These are phyloP conservation scores for Anser brachyrhynchus DNA, from an alignment of 2,113 vertebrate genomes.

Conservation along the genomic window DNA sequence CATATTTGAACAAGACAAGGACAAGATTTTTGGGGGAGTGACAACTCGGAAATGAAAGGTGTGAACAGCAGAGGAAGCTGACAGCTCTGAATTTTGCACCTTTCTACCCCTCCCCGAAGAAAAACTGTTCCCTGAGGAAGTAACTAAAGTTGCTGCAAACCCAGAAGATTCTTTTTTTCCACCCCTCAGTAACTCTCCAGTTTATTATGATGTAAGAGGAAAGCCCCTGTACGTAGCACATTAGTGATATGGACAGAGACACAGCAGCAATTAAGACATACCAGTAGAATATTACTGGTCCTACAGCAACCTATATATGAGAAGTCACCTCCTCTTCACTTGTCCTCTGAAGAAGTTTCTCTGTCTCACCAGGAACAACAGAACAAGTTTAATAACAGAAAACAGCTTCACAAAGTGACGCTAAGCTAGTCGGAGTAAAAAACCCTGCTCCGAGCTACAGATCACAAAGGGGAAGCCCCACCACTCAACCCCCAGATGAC, in stretches of 20 bases:
- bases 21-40: background rate
- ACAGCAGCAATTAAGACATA: background rate
- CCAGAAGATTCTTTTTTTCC: background rate
- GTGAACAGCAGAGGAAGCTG: background rate
- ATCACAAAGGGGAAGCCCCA: fast-evolving
- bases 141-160: background rate
- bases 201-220: background rate
- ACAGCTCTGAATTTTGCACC: background rate
- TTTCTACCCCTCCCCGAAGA: fast-evolving
- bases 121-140: background rate
- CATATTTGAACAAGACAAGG: background rate
- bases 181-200: background rate
- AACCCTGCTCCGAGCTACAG: background rate
- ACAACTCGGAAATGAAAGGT: background rate
- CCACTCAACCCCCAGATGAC: fast-evolving
- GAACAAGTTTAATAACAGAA: background rate
- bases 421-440: fast-evolving
- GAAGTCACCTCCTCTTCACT: background rate
- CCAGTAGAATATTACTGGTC: background rate
- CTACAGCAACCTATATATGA: background rate
- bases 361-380: background rate
- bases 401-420: background rate
- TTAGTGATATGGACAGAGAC: background rate
- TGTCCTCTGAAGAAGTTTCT: background rate
- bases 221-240: fast-evolving